Evolutionary conservation across 1,140 invertebrate genomes (phyloP), one percentile per base, ranked within the genome.

Genomic region (Pararge aegeria): DNA sequence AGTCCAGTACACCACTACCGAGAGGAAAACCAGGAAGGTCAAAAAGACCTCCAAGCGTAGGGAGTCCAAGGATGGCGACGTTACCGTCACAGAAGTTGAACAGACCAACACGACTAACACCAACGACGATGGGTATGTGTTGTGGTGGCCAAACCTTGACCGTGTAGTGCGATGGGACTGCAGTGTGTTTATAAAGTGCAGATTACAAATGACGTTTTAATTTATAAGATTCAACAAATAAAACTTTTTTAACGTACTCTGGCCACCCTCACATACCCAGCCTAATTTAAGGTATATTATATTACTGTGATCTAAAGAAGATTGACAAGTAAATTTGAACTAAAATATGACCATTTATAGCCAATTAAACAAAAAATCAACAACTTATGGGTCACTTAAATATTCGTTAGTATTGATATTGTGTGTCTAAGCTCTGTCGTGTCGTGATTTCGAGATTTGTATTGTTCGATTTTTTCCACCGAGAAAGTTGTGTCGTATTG

Each of bases 21-120:
- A 96, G 91, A 93, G 94, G 87, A 96, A 96, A 91, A 95, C 95
- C 84, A 94, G 95, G 89, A 96, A 96, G 93, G 94, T 96, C 91
- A 96, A 96, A 92, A 97, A 96, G 91, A 93, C 94, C 70, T 94
- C 93, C 61, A 95, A 95, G 83, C 93, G 95, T 80, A 92, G 94
- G 87, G 95, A 96, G 83, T 94, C 92, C 70, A 92, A 93, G 80
- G 93, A 94, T 81, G 94, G 93, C 68, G 95, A 96, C 86, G 93
- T 95, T 83, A 94, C 94, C 87, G 95, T 96, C 90, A 95, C 94
- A 70, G 95, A 96, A 87, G 90, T 95, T 82, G 94, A 95, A 81
- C 94, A 93, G 90, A 93, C 93, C 86, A 93, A 92, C 90, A 92
- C 92, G 67, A 92, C 92, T 80, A 90, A 89, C 76, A 83, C 84